Conservation (phyloP, 1,140 invertebrate species). For the Drosophila sp. region DNA sequence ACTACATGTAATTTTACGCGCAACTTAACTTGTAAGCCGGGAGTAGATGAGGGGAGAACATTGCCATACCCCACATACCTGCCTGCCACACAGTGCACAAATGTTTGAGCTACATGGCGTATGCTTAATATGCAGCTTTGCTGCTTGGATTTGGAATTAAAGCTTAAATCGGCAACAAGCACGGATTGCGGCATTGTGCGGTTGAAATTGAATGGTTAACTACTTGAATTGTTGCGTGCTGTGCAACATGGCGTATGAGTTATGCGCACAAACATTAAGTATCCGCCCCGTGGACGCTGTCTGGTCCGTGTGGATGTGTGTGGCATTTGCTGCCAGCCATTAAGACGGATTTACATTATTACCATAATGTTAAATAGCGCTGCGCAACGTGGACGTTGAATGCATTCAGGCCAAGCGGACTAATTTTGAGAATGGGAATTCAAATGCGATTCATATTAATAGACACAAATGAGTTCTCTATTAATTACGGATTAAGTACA, state of each 20-base stretch:
- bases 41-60: neutral
- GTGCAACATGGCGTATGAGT: conserved; percentile 52
- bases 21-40: conserved; percentile 79
- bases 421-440: neutral
- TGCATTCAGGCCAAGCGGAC: conserved; percentile 17
- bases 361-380: conserved; percentile 43
- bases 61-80: neutral
- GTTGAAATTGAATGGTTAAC: conserved; percentile 33
- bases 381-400: neutral
- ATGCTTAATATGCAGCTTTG: conserved; percentile 68
- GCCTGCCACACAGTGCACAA: conserved; percentile 45
- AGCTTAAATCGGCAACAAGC: conserved; percentile 62
- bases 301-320: too few species aligned
- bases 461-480: neutral
- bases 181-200: conserved; percentile 34
- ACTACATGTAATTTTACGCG: conserved; percentile 82
- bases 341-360: conserved; percentile 58
- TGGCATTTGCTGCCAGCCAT: conserved; percentile 35
- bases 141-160: conserved; percentile 73
- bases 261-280: conserved; percentile 48
- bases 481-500: too few species aligned
- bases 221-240: conserved; percentile 18
- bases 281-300: conserved; percentile 56
- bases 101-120: conserved; percentile 76
- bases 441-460: neutral